Evolutionary conservation across 2,888 invertebrate genomes (phyloP).

Genomic region (Callinectes sapidus): DNA sequence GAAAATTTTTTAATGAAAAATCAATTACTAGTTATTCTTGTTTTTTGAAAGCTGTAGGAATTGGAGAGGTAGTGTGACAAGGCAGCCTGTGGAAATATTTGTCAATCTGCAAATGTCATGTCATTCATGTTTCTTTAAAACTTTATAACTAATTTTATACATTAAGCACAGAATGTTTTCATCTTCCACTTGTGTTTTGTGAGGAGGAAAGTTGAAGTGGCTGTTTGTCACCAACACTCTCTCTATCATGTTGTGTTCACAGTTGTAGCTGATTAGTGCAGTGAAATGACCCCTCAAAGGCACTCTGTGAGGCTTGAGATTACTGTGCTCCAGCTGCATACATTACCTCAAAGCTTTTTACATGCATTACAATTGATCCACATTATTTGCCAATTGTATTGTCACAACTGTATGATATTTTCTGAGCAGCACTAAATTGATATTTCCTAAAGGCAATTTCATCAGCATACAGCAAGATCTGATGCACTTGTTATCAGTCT

Average conservation of each 20-base stretch:
- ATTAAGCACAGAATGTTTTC: not conserved
- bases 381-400: not conserved
- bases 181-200: not conserved
- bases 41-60: not conserved
- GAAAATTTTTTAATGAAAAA: not conserved
- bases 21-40: not conserved
- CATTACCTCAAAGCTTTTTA: slow-evolving; percentile 5
- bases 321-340: not conserved
- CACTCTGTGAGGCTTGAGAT: not conserved
- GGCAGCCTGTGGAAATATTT: not conserved
- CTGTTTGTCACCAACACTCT: not conserved
- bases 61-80: not conserved
- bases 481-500: not conserved
- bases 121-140: not conserved
- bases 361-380: not conserved
- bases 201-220: not conserved
- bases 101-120: not conserved
- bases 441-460: not conserved
- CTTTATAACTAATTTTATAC: not conserved
- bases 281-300: not conserved
- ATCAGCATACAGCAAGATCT: not conserved
- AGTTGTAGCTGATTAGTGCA: not conserved
- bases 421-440: not conserved
- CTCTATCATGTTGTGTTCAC: not conserved
- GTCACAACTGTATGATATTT: slow-evolving; percentile 20